Evolutionary conservation across 2,797 vertebrate genomes (phyloP), one percentile per base, ranked within the genome.

Genomic region (Schizopygopsis malacanthus): DNA sequence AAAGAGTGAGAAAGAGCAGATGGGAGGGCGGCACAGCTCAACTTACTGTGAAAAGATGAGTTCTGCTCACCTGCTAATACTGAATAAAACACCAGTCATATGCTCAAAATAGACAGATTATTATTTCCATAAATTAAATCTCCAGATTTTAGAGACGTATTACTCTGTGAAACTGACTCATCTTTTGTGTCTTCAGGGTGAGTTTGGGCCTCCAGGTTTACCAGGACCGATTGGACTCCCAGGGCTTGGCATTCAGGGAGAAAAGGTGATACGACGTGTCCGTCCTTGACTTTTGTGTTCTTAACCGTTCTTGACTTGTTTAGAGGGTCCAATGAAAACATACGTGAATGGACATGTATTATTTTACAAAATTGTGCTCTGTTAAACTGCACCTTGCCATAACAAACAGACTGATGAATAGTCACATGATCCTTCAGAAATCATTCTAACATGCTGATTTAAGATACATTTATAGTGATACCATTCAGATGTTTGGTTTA

Each of bases 181-280:
- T 63, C 22, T 5, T 70, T 91, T 94, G 33, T 91, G 45, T 90
- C 86, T 86, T 75, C 92, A 98, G 97, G 95, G 96, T 90, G 95
- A 97, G 73, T 37, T 96, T 6, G 97, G 95, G 61, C 93, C 94
- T 86, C 92, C 94, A 89, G 96, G 97, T 89, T 92, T 92, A 89
- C 92, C 94, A 4, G 97, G 97, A 15, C 93, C 91, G 87, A 70
- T 89, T 92, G 97, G 97, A 87, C 93, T 92, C 72, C 89, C 94
- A 89, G 96, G 96, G 85, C 90, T 90, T 87, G 97, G 96, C 89
- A 96, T 97, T 89, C 95, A 97, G 90, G 96, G 97, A 90, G 96
- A 98, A 85, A 98, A 97, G 96, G 96, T 97, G 88, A 85, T 86
- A 63, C 4, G 6, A 39, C 2, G 1, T 16, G 20, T 61, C 16